Conservation (phyloP, 2,797 vertebrate genomes). For the Malacoctenus gilli region DNA sequence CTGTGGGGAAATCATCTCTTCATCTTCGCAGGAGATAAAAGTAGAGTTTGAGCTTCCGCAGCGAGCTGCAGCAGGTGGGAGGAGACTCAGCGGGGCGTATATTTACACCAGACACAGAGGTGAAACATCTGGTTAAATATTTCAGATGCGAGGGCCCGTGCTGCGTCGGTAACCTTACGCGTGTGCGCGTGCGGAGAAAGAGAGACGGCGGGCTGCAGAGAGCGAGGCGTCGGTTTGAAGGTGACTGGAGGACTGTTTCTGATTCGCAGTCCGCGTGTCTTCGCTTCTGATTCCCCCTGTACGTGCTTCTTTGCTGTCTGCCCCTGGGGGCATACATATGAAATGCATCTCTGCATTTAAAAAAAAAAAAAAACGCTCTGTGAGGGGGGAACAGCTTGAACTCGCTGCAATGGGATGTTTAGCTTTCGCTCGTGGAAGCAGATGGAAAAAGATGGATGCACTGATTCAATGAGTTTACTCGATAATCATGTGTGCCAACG, state of each 20-base stretch:
- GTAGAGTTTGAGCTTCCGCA: slow-evolving; percentile 2
- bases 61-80: neutral
- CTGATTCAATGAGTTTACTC: no score
- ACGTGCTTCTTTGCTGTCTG: slow-evolving; percentile 17
- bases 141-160: slow-evolving; percentile 3
- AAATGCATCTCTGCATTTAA: slow-evolving; percentile 50
- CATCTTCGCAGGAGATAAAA: neutral
- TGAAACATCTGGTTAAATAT: slow-evolving; percentile 29
- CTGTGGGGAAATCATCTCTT: neutral
- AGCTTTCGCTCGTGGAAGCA: no score
- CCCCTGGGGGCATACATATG: slow-evolving; percentile 32
- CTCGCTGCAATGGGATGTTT: no score
- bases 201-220: no score
- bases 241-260: slow-evolving; percentile 55
- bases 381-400: slow-evolving; percentile 1
- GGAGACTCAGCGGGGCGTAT: slow-evolving; percentile 4
- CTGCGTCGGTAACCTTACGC: slow-evolving; percentile 16
- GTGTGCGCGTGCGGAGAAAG: slow-evolving; percentile 19
- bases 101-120: slow-evolving; percentile 16
- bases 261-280: slow-evolving; percentile 36
- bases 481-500: no score
- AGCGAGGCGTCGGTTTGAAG: slow-evolving; percentile 47
- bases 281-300: slow-evolving; percentile 37
- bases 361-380: slow-evolving; percentile 13
- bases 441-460: no score